phyloP scores from a whole-genome alignment of 2,113 vertebrate species.

The Campylorhamphus procurvoides region DNA sequence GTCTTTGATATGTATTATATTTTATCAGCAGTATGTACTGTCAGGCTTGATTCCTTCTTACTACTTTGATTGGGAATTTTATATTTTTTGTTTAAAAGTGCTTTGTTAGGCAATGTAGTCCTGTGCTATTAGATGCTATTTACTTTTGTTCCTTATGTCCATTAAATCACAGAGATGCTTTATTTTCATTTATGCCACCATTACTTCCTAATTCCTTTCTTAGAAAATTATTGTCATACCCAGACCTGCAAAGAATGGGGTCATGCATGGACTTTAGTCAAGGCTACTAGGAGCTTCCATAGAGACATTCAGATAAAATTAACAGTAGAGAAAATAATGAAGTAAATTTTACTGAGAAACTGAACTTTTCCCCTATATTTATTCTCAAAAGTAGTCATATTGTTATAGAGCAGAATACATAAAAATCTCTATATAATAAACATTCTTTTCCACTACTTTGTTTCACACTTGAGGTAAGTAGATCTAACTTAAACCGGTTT shows the following conservation, averaged over 20 bases:
- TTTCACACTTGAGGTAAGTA: not conserved
- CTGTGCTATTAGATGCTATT: not conserved
- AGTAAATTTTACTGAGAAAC: not conserved
- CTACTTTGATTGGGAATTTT: rapidly evolving
- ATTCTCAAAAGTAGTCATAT: not conserved
- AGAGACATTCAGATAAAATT: not conserved
- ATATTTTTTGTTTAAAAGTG: not conserved
- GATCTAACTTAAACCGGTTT: not conserved
- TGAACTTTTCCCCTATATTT: not conserved
- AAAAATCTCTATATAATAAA: not conserved
- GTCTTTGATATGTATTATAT: not conserved
- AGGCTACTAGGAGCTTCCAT: not conserved
- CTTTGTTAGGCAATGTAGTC: not conserved
- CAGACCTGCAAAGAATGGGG: not conserved
- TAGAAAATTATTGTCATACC: not conserved
- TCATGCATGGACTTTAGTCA: not conserved
- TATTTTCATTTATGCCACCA: not conserved
- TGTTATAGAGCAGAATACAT: not conserved
- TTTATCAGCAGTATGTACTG: not conserved
- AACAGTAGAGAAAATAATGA: not conserved
- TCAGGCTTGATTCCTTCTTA: not conserved
- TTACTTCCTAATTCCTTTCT: not conserved
- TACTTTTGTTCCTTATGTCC: not conserved
- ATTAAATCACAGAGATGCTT: not conserved
- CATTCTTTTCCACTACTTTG: not conserved